Base-by-base conservation (phyloP, 2,888 invertebrate species). In the Drosophila limbata region DNA sequence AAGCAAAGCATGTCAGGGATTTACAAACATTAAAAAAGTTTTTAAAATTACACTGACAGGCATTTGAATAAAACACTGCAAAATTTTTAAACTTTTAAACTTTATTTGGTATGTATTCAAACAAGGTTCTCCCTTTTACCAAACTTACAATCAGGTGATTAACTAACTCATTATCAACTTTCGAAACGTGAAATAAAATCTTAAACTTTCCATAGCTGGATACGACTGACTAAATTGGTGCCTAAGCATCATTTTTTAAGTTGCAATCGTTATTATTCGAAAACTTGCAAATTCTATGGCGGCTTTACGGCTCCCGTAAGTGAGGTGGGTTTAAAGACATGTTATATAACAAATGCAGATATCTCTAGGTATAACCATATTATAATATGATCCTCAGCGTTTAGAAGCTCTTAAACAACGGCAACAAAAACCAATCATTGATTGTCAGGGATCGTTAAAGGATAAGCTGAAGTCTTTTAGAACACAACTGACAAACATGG, bases 61-160 rank as follows among this genome's bases (percentile, higher is more conserved):
- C 13, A 1, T 50, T 50, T 50, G 35, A 33, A 17, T 6, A 19
- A 9, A 19, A 15, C 9, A 10, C n/a, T 19, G 48, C 59, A 67
- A 67, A 66, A 66, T 73, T 66, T 19, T 19, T 6, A 28, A 57
- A 21, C 11, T 15, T 52, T 9, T n/a, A n/a, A n/a, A 45, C 25
- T 45, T 45, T 13, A 35, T 45, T 69, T 72, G 68, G 64, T 44
- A 85, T 82, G 81, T 35, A 61, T 48, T 59, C 21, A 19, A 40
- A 37, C n/a, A 74, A 71, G 62, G 56, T 86, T 68, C 56, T 53
- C 62, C 47, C 53, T 28, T 42, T 66, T 8, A 50, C 45, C 13
- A 72, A 70, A 65, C 61, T 76, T 13, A 40, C 28, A 37, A 15
- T 15, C 9, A 42, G 67, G 77, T 77, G 21, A 13, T 3, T 11